Evolutionary conservation across 2,113 vertebrate species (phyloP).

Genomic region (Lynx canadensis): DNA sequence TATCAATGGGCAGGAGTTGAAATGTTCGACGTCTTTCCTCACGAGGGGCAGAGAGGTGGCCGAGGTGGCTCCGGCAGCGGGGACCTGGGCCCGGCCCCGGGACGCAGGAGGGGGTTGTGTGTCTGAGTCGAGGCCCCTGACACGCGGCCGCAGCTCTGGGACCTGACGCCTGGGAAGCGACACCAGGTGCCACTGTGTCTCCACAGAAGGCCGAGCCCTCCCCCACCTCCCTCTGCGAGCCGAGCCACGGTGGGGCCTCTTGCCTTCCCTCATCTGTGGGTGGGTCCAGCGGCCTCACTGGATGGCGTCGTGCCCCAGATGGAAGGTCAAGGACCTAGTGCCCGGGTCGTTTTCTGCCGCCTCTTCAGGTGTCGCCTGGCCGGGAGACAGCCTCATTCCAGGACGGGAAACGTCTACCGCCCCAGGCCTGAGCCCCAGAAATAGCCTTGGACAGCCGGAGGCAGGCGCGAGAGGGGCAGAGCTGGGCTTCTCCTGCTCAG

Average conservation of each 20-base stretch:
- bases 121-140: neutral
- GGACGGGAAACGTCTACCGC: fast-evolving
- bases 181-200: fast-evolving
- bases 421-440: neutral
- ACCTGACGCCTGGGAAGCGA: neutral
- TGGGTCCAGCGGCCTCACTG: fast-evolving
- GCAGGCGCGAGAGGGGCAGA: fast-evolving
- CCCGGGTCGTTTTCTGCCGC: fast-evolving
- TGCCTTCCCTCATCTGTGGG: fast-evolving
- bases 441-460: fast-evolving
- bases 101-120: neutral
- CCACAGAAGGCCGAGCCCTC: fast-evolving
- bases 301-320: too few species aligned
- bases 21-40: fast-evolving
- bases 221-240: too few species aligned
- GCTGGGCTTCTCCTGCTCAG: fast-evolving
- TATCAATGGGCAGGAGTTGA: fast-evolving
- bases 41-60: neutral
- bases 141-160: fast-evolving
- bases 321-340: fast-evolving
- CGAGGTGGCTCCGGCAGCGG: too few species aligned
- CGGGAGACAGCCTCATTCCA: fast-evolving
- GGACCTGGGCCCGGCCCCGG: too few species aligned
- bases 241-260: fast-evolving
- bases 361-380: too few species aligned